Evolutionary conservation across 1,140 invertebrate genomes (phyloP).

Genomic region (Dendroctonus valens): DNA sequence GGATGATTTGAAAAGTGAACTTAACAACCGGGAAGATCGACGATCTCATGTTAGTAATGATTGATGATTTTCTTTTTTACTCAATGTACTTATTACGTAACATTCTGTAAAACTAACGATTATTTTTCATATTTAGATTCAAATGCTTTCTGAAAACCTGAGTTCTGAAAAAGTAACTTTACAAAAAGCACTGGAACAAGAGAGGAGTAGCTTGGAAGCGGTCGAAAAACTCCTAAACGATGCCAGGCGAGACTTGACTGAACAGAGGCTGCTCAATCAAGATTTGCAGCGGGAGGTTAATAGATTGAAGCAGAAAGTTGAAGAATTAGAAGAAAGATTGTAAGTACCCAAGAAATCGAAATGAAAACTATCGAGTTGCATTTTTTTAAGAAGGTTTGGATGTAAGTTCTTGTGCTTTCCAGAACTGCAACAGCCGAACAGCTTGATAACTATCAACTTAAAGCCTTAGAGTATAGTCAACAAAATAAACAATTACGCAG

Average conservation of each 20-base stretch:
- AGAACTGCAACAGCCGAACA: slow-evolving; percentile 54
- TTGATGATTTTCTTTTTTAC: neutral
- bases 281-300: slow-evolving; percentile 55
- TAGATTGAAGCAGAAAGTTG: slow-evolving; percentile 51
- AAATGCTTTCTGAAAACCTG: slow-evolving; percentile 37
- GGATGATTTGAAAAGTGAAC: slow-evolving; percentile 48
- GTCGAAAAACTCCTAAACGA: slow-evolving; percentile 55
- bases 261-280: slow-evolving; percentile 52
- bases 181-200: slow-evolving; percentile 52
- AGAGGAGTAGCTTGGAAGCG: slow-evolving; percentile 51
- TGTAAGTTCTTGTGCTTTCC: slow-evolving; percentile 32
- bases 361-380: neutral
- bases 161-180: slow-evolving; percentile 51
- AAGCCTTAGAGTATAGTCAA: slow-evolving; percentile 56
- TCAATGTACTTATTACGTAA: neutral
- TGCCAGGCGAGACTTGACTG: slow-evolving; percentile 55
- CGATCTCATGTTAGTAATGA: slow-evolving; percentile 1
- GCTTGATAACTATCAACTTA: slow-evolving; percentile 56
- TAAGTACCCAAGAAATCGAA: slow-evolving; percentile 39
- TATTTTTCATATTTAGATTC: slow-evolving; percentile 12
- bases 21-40: slow-evolving; percentile 11
- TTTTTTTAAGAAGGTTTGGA: neutral
- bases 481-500: slow-evolving; percentile 56
- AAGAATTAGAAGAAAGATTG: slow-evolving; percentile 55
- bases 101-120: slow-evolving; percentile 2